A percentile compares a stretch with the other conserved stretches of the same genome.
Evolutionary conservation across 2,888 invertebrate species (phyloP).

Genomic region (Linnaemya tessellans): DNA sequence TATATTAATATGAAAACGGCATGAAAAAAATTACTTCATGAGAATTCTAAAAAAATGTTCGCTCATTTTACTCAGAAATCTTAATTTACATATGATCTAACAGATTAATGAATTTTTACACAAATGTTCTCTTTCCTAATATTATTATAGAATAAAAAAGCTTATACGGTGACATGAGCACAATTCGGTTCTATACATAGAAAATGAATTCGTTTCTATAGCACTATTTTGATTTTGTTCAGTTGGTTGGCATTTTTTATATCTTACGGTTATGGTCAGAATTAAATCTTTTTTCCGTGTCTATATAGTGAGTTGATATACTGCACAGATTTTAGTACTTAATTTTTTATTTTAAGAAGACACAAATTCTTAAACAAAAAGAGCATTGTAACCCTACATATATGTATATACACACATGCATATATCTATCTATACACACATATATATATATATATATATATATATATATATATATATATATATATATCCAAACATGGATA

Average conservation of each 20-base stretch:
- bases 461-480: neutral
- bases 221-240: conserved; percentile 54
- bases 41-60: conserved; percentile 13
- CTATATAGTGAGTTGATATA: conserved; percentile 55
- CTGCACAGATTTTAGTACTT: neutral
- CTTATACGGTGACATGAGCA: conserved; percentile 16
- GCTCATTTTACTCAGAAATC: conserved; percentile 44
- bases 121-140: conserved; percentile 37
- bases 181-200: conserved; percentile 58
- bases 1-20: neutral
- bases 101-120: conserved; percentile 15
- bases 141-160: conserved; percentile 18
- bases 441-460: neutral
- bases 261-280: conserved; percentile 55
- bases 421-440: no score
- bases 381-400: neutral
- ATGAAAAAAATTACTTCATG: neutral
- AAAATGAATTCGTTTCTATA: conserved; percentile 46
- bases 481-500: no score
- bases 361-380: neutral
- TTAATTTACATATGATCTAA: neutral
- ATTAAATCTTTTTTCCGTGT: conserved; percentile 55
- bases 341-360: conserved; percentile 17
- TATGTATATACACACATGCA: neutral
- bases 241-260: conserved; percentile 52